Percentiles rank a stretch among this genome's conserved stretches.
These are phyloP conservation scores for Drosophila neocordata DNA, from an alignment of 1,140 invertebrate genomes.

Conservation along the genomic window DNA sequence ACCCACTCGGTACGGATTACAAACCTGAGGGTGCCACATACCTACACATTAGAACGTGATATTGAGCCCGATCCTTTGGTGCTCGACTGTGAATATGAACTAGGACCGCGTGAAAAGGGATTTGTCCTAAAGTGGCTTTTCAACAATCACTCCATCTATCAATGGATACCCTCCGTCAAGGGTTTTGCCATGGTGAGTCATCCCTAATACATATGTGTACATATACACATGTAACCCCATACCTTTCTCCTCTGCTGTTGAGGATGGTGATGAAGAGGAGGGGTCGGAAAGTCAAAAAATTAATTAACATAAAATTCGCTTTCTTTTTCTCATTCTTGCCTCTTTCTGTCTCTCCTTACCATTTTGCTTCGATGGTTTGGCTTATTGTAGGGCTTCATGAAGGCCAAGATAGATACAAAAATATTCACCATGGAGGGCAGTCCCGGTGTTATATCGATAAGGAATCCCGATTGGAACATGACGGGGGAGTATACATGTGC, in stretches of 20 bases:
- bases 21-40: slow-evolving; percentile 78
- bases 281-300: slow-evolving; percentile 46
- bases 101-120: slow-evolving; percentile 72
- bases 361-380: slow-evolving; percentile 17
- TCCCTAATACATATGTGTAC: neutral
- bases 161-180: slow-evolving; percentile 82
- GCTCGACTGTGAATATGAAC: slow-evolving; percentile 82
- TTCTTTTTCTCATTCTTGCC: slow-evolving; percentile 38
- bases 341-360: neutral
- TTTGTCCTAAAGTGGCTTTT: slow-evolving; percentile 82
- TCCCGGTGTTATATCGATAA: slow-evolving; percentile 82
- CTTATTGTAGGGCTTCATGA: slow-evolving; percentile 76
- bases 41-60: slow-evolving; percentile 76
- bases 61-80: slow-evolving; percentile 76
- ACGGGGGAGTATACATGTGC: slow-evolving; percentile 82
- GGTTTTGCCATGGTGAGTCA: slow-evolving; percentile 82
- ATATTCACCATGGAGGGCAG: slow-evolving; percentile 77
- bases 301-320: slow-evolving; percentile 72
- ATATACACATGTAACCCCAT: neutral
- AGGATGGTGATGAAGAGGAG: neutral
- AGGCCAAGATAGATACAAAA: slow-evolving; percentile 81
- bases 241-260: neutral
- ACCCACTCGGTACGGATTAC: slow-evolving; percentile 79
- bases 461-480: slow-evolving; percentile 82
- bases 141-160: slow-evolving; percentile 82